phyloP scores from a whole-genome alignment of 30 jellyfish, hydroid and myxozoan genomes.

The Hydractinia symbiolongicarpus region DNA sequence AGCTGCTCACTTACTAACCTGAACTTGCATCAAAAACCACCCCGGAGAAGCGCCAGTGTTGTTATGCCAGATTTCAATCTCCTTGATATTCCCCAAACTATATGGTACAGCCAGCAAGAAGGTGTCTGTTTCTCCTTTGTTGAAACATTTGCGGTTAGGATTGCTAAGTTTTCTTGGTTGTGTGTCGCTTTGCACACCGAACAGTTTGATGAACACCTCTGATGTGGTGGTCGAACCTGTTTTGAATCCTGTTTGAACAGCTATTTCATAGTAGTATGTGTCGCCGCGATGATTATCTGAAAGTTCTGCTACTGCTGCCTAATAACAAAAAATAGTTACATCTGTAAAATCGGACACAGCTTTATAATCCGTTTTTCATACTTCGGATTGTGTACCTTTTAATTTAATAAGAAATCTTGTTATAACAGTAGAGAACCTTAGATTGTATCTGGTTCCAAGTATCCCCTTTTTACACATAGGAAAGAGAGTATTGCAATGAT shows the following conservation, averaged over 20 bases:
- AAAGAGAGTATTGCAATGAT: no score
- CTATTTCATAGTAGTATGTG: slow-evolving; percentile 60
- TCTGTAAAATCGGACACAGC: no score
- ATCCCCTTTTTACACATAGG: no score
- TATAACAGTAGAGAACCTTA: no score
- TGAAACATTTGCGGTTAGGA: slow-evolving; percentile 66
- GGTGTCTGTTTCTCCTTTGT: slow-evolving; percentile 65
- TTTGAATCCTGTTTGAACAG: slow-evolving; percentile 80
- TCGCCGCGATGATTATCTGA: slow-evolving; percentile 89
- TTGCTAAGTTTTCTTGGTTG: slow-evolving; percentile 60
- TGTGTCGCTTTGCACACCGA: slow-evolving; percentile 62
- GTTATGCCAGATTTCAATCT: slow-evolving; percentile 77
- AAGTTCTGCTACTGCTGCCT: slow-evolving; percentile 66
- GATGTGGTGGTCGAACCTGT: slow-evolving; percentile 67
- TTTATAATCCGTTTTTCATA: no score
- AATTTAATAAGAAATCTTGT: no score
- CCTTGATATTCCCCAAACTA: slow-evolving; percentile 60
- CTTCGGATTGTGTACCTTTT: no score
- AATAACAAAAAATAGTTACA: background rate
- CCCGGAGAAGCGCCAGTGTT: slow-evolving; percentile 85
- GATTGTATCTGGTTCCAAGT: no score
- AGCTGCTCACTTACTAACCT: slow-evolving; percentile 26
- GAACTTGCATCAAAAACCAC: slow-evolving; percentile 86
- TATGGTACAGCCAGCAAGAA: slow-evolving; percentile 72
- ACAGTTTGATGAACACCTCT: slow-evolving; percentile 58